Conservation (phyloP, 35 echinoderm and acorn worm species). For the Eucidaris tribuloides region DNA sequence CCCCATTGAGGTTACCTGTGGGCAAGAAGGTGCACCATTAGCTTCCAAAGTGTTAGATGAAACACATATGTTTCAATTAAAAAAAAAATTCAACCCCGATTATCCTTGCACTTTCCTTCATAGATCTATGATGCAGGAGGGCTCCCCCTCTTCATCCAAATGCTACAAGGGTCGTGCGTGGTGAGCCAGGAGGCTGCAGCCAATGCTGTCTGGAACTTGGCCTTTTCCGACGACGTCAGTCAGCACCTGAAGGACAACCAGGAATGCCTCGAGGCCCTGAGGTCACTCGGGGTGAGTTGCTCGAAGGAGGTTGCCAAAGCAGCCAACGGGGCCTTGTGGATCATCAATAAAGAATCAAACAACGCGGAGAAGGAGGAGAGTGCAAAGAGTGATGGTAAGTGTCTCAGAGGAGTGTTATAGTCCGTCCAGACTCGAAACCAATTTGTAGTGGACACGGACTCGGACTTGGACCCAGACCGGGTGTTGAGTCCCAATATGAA, state of each 20-base stretch:
- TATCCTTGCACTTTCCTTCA: not conserved
- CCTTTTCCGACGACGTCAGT: constrained; percentile 74
- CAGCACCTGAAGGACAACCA: constrained; percentile 40
- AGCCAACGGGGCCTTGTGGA: constrained; percentile 93
- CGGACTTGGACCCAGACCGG: too few species aligned
- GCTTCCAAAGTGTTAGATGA: too few species aligned
- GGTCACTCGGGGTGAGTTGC: constrained; percentile 17
- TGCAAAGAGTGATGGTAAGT: constrained; percentile 45
- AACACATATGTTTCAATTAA: not conserved
- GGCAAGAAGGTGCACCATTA: too few species aligned
- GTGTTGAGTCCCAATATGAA: too few species aligned
- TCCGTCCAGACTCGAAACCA: too few species aligned
- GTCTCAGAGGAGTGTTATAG: too few species aligned
- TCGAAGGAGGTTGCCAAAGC: constrained; percentile 53
- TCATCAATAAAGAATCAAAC: constrained; percentile 60
- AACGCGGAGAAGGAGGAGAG: constrained; percentile 27
- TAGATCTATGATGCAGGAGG: constrained; percentile 79
- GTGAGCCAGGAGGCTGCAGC: constrained; percentile 68
- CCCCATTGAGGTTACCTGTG: too few species aligned
- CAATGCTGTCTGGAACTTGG: constrained; percentile 86
- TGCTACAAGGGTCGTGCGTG: constrained; percentile 44
- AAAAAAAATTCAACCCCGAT: not conserved
- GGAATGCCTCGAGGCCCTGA: constrained; percentile 38
- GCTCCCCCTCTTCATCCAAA: constrained; percentile 62
- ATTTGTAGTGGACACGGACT: too few species aligned